These are phyloP conservation scores for Orientallactaga bullata DNA, from an alignment of 2,113 vertebrate species.

Conservation along the genomic window DNA sequence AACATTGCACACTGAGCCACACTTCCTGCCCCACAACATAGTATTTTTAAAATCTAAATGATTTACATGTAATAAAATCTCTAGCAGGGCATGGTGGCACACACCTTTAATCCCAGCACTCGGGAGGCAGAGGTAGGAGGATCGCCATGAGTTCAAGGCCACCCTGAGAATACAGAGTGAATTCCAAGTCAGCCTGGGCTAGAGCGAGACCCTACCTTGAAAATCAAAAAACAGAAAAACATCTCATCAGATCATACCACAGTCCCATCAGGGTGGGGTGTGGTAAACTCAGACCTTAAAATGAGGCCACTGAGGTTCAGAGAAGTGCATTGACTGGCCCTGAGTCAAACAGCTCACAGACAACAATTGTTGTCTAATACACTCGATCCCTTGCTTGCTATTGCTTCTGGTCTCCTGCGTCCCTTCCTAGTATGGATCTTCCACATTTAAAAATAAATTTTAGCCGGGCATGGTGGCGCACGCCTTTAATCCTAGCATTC, in stretches of 20 bases:
- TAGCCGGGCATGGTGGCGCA: no score
- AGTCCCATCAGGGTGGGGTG: background rate
- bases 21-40: background rate
- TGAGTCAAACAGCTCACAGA: background rate
- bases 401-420: background rate
- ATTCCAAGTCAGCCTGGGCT: no score
- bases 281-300: background rate
- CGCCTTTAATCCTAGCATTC: no score
- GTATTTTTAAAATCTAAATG: conserved; percentile 15
- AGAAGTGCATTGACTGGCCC: no score
- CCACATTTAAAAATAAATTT: no score
- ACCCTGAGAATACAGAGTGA: no score
- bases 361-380: background rate
- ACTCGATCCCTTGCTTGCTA: background rate
- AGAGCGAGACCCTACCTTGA: no score
- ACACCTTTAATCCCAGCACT: no score
- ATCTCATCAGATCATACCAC: background rate
- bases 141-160: no score
- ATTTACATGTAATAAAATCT: background rate
- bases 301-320: background rate
- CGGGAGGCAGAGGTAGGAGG: no score
- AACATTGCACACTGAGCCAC: background rate
- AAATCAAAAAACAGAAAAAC: background rate
- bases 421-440: background rate
- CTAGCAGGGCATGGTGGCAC: no score